phyloP scores from a whole-genome alignment of 2,113 vertebrate genomes.

The Ochotona princeps region DNA sequence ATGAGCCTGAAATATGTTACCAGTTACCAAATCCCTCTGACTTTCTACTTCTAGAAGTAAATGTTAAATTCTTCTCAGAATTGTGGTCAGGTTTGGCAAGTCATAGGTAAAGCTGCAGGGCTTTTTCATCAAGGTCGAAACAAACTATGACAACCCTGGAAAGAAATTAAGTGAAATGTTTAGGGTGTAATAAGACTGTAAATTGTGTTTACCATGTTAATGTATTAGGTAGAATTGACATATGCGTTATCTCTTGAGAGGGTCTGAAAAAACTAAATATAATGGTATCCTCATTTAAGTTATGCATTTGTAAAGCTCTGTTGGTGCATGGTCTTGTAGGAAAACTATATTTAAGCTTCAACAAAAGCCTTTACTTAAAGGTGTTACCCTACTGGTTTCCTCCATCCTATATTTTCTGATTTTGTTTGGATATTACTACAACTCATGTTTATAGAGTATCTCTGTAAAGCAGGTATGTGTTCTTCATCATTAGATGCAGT shows the following conservation, averaged over 20 bases:
- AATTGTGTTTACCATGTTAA: not conserved
- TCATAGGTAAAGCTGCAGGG: not conserved
- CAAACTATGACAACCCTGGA: not conserved
- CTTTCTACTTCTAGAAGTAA: not conserved
- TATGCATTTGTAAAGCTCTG: not conserved
- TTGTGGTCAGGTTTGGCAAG: not conserved
- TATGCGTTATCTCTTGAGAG: not conserved
- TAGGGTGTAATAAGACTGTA: not conserved
- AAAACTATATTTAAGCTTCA: slow-evolving; percentile 17
- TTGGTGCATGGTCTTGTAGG: not conserved
- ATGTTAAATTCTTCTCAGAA: not conserved
- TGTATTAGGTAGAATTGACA: not conserved
- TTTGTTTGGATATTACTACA: not conserved
- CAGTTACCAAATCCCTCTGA: not conserved
- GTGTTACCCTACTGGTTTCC: not conserved
- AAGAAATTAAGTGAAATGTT: not conserved
- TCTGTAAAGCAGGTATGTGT: not conserved
- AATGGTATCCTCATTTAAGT: not conserved
- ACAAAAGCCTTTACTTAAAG: slow-evolving; percentile 31
- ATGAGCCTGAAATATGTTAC: not conserved
- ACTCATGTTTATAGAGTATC: not conserved
- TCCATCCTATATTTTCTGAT: slow-evolving; percentile 26
- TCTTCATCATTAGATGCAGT: not conserved
- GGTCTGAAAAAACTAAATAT: not conserved
- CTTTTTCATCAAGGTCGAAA: not conserved